These are phyloP conservation scores for Eupithecia inturbata DNA, from an alignment of 2,888 invertebrate species.

Conservation along the genomic window DNA sequence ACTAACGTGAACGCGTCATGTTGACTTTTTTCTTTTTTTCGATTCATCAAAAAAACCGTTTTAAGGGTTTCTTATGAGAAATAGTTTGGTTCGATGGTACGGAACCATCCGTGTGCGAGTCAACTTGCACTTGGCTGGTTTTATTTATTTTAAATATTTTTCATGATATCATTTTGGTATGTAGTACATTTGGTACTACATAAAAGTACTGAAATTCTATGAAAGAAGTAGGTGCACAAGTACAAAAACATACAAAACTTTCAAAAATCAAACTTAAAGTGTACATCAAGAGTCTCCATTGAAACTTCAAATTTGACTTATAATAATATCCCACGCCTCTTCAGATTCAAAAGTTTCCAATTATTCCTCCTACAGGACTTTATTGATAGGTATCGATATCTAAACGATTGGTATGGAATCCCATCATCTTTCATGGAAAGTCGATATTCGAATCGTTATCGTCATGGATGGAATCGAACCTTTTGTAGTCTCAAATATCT, in stretches of 20 bases:
- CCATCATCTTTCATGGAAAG: constrained; percentile 26
- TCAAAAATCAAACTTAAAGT: not conserved
- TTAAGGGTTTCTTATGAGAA: no score
- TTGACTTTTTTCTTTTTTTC: no score
- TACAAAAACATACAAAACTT: not conserved
- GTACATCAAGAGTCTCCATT: not conserved
- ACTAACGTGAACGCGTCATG: no score
- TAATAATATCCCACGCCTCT: constrained; percentile 21
- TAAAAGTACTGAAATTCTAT: no score
- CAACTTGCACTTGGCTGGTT: no score
- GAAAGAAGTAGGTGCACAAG: no score
- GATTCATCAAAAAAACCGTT: no score
- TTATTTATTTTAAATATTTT: no score
- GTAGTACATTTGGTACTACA: no score
- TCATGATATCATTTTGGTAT: no score
- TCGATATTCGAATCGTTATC: constrained; percentile 20
- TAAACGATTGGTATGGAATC: constrained; percentile 26
- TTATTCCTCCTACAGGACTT: constrained; percentile 20
- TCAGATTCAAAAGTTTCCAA: constrained; percentile 16
- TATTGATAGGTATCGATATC: constrained; percentile 27
- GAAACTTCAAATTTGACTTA: not conserved
- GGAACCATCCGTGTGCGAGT: no score
- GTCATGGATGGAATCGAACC: constrained; percentile 10
- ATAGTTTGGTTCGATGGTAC: no score
- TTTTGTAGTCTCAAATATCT: constrained; percentile 1